A percentile compares a stretch with the other conserved stretches of the same genome.
These are phyloP conservation scores for Lagria hirta DNA, from an alignment of 2,888 invertebrate species.

Conservation along the genomic window DNA sequence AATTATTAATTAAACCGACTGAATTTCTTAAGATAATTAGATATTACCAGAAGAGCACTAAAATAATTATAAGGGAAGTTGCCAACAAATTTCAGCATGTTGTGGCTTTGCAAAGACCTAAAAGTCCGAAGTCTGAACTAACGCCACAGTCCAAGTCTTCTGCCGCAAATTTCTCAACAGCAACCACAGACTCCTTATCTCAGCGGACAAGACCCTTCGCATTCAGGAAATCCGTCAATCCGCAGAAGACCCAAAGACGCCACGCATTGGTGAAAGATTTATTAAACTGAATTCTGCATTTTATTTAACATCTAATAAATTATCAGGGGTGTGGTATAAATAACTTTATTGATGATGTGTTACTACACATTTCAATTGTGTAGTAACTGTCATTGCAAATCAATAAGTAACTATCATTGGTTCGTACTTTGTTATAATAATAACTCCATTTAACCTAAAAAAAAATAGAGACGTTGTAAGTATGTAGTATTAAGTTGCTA, in stretches of 20 bases:
- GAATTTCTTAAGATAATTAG: constrained; percentile 21
- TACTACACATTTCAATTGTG: too few species aligned
- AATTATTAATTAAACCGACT: constrained; percentile 17
- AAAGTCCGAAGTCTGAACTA: constrained; percentile 40
- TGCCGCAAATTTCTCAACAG: constrained; percentile 40
- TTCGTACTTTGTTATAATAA: too few species aligned
- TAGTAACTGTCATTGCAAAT: too few species aligned
- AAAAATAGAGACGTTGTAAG: too few species aligned
- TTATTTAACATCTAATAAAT: too few species aligned
- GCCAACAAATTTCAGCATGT: constrained; percentile 29
- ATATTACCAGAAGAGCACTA: constrained; percentile 18
- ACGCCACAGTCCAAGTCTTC: constrained; percentile 27
- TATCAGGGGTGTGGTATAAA: too few species aligned
- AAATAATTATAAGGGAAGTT: constrained; percentile 28
- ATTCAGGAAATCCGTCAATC: constrained; percentile 32
- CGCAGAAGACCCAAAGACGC: constrained; percentile 33
- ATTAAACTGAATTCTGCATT: too few species aligned
- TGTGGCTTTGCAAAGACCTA: constrained; percentile 37
- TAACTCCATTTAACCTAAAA: too few species aligned
- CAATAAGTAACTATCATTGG: too few species aligned
- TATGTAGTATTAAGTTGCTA: too few species aligned
- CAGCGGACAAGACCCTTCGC: constrained; percentile 27
- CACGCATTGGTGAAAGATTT: constrained; percentile 42
- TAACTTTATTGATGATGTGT: too few species aligned
- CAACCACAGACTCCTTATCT: constrained; percentile 37